Evolutionary conservation across 1,140 invertebrate genomes (phyloP), one percentile per base, ranked within the genome.

Genomic region (Pseudomyrmex cubaensis): DNA sequence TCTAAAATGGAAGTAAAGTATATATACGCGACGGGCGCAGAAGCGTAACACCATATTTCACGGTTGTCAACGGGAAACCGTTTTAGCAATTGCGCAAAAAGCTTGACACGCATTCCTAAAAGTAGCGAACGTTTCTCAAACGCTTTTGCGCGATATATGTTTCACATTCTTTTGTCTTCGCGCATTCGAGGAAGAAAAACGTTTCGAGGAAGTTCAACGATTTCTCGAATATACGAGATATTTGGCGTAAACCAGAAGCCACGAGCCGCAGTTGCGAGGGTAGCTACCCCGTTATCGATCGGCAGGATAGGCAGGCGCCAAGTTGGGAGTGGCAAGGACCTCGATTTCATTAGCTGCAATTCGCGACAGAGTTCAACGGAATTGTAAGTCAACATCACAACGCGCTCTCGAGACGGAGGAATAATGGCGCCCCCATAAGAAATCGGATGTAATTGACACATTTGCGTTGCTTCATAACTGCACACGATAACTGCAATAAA

Each of bases 101-200:
- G 54, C 66, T 59, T 69, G 87, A 88, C 87, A 88, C 85, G 85
- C 85, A 88, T 88, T 88, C 61, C 35, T 63, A 87, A 73, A 83
- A 64, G 54, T 54, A 20, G 54, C 35, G 56, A 25, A 15, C 46
- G 17, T 69, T 69, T 67, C 54, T 25, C 48, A 12, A n/a, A 54
- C 54, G 35, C 2, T 48, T 48, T 10, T 48, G 13, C 35, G n/a
- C 9, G 17, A 59, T 2, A 4, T 59, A 20, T 17, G 20, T 20
- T 20, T 20, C 20, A 20, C 20, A 12, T 74, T 46, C 2, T 44
- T 77, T 77, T 35, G 5, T 7, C 35, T 25, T 25, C 35, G 35
- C 35, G 7, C 35, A 35, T 35, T 35, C 35, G 35, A 35, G 5
- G 5, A 35, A 35, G 35, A 0, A 35, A 35, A 35, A 35, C 35